phyloP scores from a whole-genome alignment of 2,113 vertebrate genomes.

The Corydoras sp. region DNA sequence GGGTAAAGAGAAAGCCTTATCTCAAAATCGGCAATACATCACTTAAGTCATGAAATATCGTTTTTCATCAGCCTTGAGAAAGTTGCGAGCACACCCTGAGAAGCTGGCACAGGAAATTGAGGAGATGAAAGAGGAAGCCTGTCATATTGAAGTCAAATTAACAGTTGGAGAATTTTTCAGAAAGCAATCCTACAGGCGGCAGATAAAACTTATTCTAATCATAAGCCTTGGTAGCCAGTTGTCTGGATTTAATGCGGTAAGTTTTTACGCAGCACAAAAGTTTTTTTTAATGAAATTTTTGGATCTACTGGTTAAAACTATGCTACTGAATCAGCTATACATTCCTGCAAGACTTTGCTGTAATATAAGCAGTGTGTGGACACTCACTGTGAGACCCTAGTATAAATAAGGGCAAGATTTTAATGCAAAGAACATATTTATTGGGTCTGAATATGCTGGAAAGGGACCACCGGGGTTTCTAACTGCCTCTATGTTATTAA shows the following conservation, averaged over 20 bases:
- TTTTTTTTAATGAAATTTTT: no score
- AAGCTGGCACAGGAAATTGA: slow-evolving; percentile 54
- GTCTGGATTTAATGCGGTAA: slow-evolving; percentile 62
- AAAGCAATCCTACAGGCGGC: slow-evolving; percentile 55
- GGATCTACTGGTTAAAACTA: no score
- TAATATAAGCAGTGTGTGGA: no score
- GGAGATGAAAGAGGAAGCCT: slow-evolving; percentile 61
- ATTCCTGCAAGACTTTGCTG: no score
- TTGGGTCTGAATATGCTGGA: no score
- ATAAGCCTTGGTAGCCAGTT: slow-evolving; percentile 58
- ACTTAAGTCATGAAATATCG: not conserved
- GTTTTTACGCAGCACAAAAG: slow-evolving; percentile 17
- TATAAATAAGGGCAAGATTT: no score
- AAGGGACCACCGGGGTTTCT: no score
- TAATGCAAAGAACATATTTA: no score
- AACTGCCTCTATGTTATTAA: no score
- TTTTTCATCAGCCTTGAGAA: slow-evolving; percentile 50
- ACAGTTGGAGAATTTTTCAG: slow-evolving; percentile 61
- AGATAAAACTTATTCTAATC: slow-evolving; percentile 56
- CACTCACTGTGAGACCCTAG: no score
- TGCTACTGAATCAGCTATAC: no score
- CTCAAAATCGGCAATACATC: not conserved
- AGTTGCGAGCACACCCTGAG: slow-evolving; percentile 49
- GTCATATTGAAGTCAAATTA: slow-evolving; percentile 51
- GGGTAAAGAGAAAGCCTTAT: slow-evolving; percentile 15